Evolutionary conservation across 2,797 vertebrate genomes (phyloP), one percentile per base, ranked within the genome.

Genomic region (Lagodon rhomboides): DNA sequence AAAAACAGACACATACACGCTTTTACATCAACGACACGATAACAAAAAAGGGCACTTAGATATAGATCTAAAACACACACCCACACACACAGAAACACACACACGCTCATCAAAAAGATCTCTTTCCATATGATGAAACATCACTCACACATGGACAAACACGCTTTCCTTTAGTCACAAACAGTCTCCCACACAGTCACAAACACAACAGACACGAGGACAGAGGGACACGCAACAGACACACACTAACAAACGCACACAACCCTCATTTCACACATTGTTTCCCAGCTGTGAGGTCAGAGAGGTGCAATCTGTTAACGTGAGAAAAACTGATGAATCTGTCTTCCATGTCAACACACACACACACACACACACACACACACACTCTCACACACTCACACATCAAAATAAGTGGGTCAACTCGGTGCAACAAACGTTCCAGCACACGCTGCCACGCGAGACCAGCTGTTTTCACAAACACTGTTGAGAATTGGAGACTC

Each of bases 391-490:
- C 53, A 68, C 44, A 72, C 59, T 55, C 61, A 61, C 3, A 77
- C 44, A 74, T 54, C 88, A 82, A 53, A 85, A 77, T 81, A 92
- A 90, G 4, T 90, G 87, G 90, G 91, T 89, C 90, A 91, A 16
- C 68, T 64, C 77, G 6, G 72, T 59, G 75, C 56, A 85, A 54
- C 65, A 54, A 84, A 65, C 22, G 12, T 56, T 77, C 70, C 77
- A 41, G 75, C 73, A 8, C 82, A 71, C 1, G 5, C 41, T 25
- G 62, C 79, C 87, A 68, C 83, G n/a, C 1, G 79, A 83, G 87
- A 85, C 82, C 81, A 68, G 77, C 83, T 85, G 84, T 80, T 89
- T 83, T 87, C 79, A 69, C 75, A 63, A 80, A 74, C 23, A 74
- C 84, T 60, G 60, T 15, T 41, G 74, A 78, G 74, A 73, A 55